Conservation (phyloP, 2,888 invertebrate genomes). For the Phorcus lineatus region DNA sequence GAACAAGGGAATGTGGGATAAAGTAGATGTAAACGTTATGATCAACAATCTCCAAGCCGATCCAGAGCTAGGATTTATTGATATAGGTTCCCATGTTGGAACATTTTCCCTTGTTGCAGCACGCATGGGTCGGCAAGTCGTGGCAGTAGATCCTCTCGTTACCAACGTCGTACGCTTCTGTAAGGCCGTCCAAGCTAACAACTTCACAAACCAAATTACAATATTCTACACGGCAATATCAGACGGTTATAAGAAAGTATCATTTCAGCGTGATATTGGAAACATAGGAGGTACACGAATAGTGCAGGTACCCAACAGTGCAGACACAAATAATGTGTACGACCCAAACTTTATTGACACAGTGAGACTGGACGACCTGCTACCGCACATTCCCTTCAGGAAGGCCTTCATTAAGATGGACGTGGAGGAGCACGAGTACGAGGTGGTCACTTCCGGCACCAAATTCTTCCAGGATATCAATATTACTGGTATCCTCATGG, state of each 20-base stretch:
- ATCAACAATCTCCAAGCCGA: neutral
- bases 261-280: neutral
- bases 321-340: neutral
- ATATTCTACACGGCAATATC: conserved; percentile 9
- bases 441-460: neutral
- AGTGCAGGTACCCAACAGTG: neutral
- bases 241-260: conserved; percentile 7
- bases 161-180: neutral
- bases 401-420: conserved; percentile 21
- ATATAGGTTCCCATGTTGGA: conserved; percentile 2
- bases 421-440: conserved; percentile 1
- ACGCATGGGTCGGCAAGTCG: neutral
- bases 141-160: conserved; percentile 7
- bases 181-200: neutral
- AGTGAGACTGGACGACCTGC: neutral
- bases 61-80: conserved; percentile 1
- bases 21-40: neutral
- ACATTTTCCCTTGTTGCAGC: neutral
- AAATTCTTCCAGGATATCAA: conserved; percentile 1
- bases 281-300: conserved; percentile 7
- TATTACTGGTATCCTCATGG: conserved; percentile 10
- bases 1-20: neutral
- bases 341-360: neutral
- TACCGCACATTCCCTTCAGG: neutral
- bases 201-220: conserved; percentile 1